Base-by-base conservation (phyloP, 2,888 invertebrate species). In the Nowickia ferox region DNA sequence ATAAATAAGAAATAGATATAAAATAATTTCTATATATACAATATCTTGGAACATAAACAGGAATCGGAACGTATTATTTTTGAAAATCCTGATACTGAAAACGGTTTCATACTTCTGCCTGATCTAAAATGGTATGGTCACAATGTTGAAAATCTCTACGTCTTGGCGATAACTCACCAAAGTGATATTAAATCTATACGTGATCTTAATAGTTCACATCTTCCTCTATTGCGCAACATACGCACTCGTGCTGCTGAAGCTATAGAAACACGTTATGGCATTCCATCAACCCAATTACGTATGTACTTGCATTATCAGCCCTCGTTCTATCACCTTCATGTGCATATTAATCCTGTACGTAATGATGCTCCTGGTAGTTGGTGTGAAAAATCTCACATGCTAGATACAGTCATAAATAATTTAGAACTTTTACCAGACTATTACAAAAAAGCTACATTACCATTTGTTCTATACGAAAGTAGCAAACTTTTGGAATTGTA, bases 51-150 rank as follows among this genome's bases (percentile, higher is more conserved):
- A 78, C 97, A 98, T 90, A 97, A 97, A 92, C 95, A 96, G 65
- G 99, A 99, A 93, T 93, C 94, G 2, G 98, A 99, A 38, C 95
- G 97, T 87, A 96, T 99, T 66, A 94, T 98, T 9, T 96, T 95
- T 91, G 97, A 97, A 92, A 97, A 98, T 92, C 89, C 94, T 8
- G 94, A 94, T 88, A 95, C 96, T 1, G 94, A 95, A 61, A 95
- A 93, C 86, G 98, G 99, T 0, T 99, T 99, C 91, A 94, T 99
- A 15, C 93, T 99, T 15, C 90, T 98, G 1, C 98, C 98, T 0
- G 99, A 99, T 93, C 94, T 99, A 79, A 99, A 99, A 93, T 99
- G 99, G 99, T 97, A 98, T 93, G 97, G 97, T 15, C 93, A 94
- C 65, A 93, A 93, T 84, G 87, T 95, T 19, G 96, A 97, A 89